These are phyloP conservation scores for Limnephilus auricula DNA, from an alignment of 2,888 invertebrate species.

Conservation along the genomic window DNA sequence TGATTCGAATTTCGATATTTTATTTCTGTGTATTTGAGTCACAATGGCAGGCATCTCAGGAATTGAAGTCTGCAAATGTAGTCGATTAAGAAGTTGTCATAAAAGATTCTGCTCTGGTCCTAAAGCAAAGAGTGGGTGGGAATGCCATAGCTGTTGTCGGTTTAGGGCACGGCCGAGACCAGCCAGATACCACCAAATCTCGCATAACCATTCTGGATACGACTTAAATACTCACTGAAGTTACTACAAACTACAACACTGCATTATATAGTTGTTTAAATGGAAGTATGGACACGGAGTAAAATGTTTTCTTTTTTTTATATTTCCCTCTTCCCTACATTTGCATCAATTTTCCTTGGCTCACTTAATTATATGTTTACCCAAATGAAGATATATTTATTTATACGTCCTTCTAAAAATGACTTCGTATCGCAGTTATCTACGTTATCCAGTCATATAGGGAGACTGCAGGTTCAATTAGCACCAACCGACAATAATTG, in stretches of 20 bases:
- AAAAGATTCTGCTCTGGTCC: neutral
- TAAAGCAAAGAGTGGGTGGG: neutral
- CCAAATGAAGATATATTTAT: too few relatives aligned
- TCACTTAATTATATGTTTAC: too few relatives aligned
- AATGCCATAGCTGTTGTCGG: neutral
- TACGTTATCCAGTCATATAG: neutral
- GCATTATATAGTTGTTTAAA: neutral
- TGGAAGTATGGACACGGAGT: too few relatives aligned
- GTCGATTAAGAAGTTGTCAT: neutral
- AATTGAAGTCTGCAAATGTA: neutral
- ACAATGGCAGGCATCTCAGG: neutral
- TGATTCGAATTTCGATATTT: neutral
- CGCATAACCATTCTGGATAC: neutral
- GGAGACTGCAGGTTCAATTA: neutral
- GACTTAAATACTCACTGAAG: neutral
- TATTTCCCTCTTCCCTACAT: too few relatives aligned
- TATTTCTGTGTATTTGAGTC: neutral
- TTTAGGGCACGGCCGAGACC: neutral
- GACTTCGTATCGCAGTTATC: neutral
- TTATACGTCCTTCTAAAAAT: too few relatives aligned
- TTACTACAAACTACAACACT: neutral
- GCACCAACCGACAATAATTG: neutral
- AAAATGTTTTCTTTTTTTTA: too few relatives aligned
- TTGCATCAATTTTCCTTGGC: too few relatives aligned
- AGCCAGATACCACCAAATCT: neutral